Base-by-base conservation (phyloP, 2,888 invertebrate species). In the Caenorhabditis doughertyi region DNA sequence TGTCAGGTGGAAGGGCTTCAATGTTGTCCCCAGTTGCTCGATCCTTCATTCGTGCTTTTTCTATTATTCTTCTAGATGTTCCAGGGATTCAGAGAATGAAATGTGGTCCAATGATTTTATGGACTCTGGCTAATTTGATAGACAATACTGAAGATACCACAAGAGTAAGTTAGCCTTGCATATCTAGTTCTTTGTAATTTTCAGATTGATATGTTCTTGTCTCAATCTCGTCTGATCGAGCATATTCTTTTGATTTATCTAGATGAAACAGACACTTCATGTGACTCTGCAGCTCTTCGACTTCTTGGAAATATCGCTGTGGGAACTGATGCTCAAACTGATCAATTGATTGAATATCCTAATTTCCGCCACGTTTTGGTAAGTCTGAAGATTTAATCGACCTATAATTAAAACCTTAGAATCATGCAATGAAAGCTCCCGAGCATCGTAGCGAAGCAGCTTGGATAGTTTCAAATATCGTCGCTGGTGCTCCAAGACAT, bases 291-390 rank as follows among this genome's bases (percentile, higher is more conserved):
- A 11, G 71, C 73, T 58, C 82, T 86, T 7, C 86, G 86, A 11
- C 60, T 84, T n/a, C 56, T 86, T 16, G 86, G 86, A n/a, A 86
- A 86, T 55, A 64, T 86, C 32, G 86, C 82, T 2, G 84, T 84
- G 4, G 86, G 86, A 16, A 83, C 76, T 51, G 83, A 83, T 21
- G 42, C 18, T 18, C 85, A 86, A 42, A 86, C 85, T 8, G 81
- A 74, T 35, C 55, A 49, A 11, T 27, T 86, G 3, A 23, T 80
- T 8, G 58, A 55, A 9, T 18, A 58, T 18, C 67, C 74, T 5
- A 51, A 32, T 8, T 84, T 86, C 42, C 42, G 73, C 23, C 11
- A 51, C 13, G 77, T 79, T 32, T 13, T 86, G 42, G 76, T 76
- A 4, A 16, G n/a, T n/a, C n/a, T n/a, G 39, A 39, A 39, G 16